Conservation (phyloP, 2,113 vertebrate species). For the Panthera tigris region DNA sequence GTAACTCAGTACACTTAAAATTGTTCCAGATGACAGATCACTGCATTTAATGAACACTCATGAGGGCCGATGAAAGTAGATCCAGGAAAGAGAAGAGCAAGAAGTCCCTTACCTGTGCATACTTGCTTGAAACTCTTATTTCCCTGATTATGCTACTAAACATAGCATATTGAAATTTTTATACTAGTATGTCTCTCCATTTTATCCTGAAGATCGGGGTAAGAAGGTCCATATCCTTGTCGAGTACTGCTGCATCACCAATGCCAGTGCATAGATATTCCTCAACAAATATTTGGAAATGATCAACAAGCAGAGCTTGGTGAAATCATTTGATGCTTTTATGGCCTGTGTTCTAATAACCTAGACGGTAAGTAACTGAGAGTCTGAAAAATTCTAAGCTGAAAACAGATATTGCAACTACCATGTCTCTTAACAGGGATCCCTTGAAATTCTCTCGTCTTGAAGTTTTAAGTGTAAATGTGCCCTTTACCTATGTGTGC, state of each 20-base stretch:
- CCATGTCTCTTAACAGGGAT: neutral
- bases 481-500: neutral
- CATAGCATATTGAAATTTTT: neutral
- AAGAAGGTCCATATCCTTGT: neutral
- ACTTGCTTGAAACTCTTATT: neutral
- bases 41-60: neutral
- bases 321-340: neutral
- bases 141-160: neutral
- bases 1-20: neutral
- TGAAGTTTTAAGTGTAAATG: constrained; percentile 12
- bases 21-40: neutral
- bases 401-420: neutral
- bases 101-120: neutral
- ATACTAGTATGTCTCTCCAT: neutral
- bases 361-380: neutral
- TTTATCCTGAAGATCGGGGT: neutral
- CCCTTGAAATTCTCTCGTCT: constrained; percentile 22
- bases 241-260: neutral
- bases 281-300: neutral
- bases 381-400: neutral
- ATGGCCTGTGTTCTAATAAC: neutral
- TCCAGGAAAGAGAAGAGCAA: neutral
- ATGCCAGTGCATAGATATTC: neutral
- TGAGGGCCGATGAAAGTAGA: neutral
- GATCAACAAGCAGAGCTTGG: neutral